These are phyloP conservation scores for Halcyon malimbica DNA, from an alignment of 2,113 vertebrate species.

Conservation along the genomic window DNA sequence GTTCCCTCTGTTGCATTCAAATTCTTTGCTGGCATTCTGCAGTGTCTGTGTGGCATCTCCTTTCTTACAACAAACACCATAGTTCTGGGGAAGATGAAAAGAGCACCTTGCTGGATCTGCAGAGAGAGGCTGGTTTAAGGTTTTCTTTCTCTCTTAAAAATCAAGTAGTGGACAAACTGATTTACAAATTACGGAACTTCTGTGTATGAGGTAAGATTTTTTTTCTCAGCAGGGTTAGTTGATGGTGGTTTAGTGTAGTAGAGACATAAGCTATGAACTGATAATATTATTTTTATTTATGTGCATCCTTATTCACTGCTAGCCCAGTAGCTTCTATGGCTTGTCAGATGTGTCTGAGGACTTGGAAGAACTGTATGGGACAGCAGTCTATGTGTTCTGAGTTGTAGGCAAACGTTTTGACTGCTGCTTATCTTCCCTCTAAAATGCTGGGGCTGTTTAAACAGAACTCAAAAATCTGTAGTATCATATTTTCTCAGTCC, in stretches of 20 bases:
- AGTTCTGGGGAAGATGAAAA: background rate
- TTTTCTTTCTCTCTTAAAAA: background rate
- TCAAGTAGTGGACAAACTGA: background rate
- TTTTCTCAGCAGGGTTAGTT: background rate
- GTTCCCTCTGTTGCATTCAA: background rate
- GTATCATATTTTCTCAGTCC: background rate
- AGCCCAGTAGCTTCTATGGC: background rate
- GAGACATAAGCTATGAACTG: background rate
- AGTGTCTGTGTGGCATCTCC: background rate
- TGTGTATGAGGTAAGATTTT: background rate
- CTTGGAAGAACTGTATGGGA: background rate
- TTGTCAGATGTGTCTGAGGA: background rate
- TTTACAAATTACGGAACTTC: background rate
- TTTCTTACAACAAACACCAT: background rate
- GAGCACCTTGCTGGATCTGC: background rate
- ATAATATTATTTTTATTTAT: background rate
- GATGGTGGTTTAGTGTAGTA: background rate
- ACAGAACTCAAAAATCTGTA: background rate
- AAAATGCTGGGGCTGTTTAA: background rate
- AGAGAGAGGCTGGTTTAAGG: background rate
- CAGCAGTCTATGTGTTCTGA: background rate
- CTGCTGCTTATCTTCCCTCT: background rate
- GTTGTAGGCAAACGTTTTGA: fast-evolving
- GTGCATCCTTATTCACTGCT: background rate
- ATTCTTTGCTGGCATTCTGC: background rate